Conservation (phyloP, 2,888 invertebrate genomes). For the Conistra vaccinii region DNA sequence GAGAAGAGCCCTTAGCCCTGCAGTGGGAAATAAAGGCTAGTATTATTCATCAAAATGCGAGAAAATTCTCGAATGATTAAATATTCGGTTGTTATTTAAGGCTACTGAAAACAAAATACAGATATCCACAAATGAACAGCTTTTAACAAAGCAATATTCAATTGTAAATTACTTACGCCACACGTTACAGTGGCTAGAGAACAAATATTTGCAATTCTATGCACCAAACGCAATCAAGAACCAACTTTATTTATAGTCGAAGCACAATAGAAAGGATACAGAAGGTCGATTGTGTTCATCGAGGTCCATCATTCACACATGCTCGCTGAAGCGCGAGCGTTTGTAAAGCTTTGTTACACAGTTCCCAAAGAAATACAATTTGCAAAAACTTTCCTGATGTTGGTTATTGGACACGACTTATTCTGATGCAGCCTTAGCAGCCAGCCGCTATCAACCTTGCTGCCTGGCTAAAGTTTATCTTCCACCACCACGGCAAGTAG, state of each 20-base stretch:
- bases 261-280: background rate
- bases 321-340: background rate
- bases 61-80: background rate
- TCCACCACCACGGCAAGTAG: background rate
- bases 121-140: slow-evolving; percentile 7
- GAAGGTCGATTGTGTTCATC: background rate
- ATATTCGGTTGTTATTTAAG: background rate
- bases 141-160: slow-evolving; percentile 37
- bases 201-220: slow-evolving; percentile 62
- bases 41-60: background rate
- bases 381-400: background rate
- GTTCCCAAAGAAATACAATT: background rate
- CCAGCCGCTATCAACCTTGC: too few species aligned
- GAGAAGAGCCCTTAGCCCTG: too few species aligned
- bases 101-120: slow-evolving; percentile 10
- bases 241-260: slow-evolving; percentile 56
- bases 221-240: slow-evolving; percentile 72
- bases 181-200: slow-evolving; percentile 45
- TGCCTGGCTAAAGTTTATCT: background rate
- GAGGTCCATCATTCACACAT: background rate
- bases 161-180: slow-evolving; percentile 46
- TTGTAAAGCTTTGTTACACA: background rate
- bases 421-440: too few species aligned
- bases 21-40: background rate
- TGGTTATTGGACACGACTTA: background rate